Evolutionary conservation across 92 coral and sea anemone species (phyloP).

Genomic region (Paragorgia papillata): DNA sequence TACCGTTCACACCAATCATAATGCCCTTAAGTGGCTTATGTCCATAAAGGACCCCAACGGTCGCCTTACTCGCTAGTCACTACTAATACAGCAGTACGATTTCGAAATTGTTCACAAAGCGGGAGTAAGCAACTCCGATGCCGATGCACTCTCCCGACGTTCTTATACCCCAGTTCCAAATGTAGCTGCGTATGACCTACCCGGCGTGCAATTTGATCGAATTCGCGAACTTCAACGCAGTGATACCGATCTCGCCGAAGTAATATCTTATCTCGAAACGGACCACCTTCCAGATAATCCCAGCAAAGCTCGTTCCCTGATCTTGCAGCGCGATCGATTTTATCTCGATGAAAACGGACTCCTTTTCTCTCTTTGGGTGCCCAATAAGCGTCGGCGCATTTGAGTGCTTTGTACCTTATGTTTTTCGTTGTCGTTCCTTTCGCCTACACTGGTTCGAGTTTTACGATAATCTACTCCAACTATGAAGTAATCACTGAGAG

Average conservation of each 20-base stretch:
- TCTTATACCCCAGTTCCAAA: not conserved
- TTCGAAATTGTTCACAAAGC: constrained; percentile 44
- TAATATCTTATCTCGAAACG: constrained; percentile 47
- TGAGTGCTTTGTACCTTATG: too few relatives aligned
- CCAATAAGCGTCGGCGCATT: too few relatives aligned
- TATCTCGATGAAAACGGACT: constrained; percentile 3
- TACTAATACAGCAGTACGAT: constrained; percentile 37
- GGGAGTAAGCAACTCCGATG: constrained; percentile 28
- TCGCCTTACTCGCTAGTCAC: constrained; percentile 42
- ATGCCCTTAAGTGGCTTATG: constrained; percentile 58
- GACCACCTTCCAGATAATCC: constrained; percentile 32
- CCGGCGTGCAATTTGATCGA: constrained; percentile 21
- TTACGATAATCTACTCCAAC: too few relatives aligned
- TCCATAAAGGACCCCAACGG: constrained; percentile 42
- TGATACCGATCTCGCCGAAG: constrained; percentile 26
- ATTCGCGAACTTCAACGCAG: constrained; percentile 44
- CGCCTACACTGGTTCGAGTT: too few relatives aligned
- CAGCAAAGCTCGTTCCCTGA: constrained; percentile 3
- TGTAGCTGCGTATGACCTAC: not conserved
- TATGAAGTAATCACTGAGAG: too few relatives aligned
- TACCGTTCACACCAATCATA: constrained; percentile 42
- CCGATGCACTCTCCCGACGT: constrained; percentile 8
- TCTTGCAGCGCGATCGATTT: constrained; percentile 16
- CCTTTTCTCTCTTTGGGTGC: constrained; percentile 6
- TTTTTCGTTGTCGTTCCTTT: too few relatives aligned